These are phyloP conservation scores for Neelides sp. DNA, from an alignment of 1,140 invertebrate genomes.

Conservation along the genomic window DNA sequence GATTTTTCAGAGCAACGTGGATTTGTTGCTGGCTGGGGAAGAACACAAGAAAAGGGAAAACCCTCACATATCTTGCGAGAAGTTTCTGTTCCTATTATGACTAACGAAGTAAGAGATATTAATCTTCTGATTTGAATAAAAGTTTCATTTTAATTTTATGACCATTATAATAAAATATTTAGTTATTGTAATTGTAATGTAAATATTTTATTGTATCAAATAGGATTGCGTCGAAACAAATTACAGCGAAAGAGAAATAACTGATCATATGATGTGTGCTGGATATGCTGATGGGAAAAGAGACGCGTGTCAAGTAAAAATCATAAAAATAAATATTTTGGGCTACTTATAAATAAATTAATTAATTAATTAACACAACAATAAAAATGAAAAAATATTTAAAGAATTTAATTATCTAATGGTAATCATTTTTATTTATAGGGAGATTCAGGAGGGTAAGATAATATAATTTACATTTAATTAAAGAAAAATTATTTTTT, in stretches of 20 bases:
- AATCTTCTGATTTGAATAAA: not conserved
- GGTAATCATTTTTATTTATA: not conserved
- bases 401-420: too few relatives aligned
- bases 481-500: not conserved
- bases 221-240: constrained; percentile 31
- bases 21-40: constrained; percentile 61
- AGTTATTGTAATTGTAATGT: not conserved
- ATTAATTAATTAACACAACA: not conserved
- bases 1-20: constrained; percentile 43
- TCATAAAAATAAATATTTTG: not conserved
- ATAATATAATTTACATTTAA: not conserved
- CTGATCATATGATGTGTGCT: constrained; percentile 64
- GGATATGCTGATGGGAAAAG: constrained; percentile 52
- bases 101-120: constrained; percentile 38
- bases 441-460: not conserved
- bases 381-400: not conserved
- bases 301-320: constrained; percentile 54
- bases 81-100: constrained; percentile 47
- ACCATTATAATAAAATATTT: not conserved
- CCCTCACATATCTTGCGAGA: constrained; percentile 44
- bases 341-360: constrained; percentile 8
- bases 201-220: too few relatives aligned
- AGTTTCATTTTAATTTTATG: not conserved
- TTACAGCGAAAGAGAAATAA: constrained; percentile 46
- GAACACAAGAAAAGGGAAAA: constrained; percentile 46